These are phyloP conservation scores for Clistopyga incitator DNA, from an alignment of 2,888 invertebrate species.

Conservation along the genomic window DNA sequence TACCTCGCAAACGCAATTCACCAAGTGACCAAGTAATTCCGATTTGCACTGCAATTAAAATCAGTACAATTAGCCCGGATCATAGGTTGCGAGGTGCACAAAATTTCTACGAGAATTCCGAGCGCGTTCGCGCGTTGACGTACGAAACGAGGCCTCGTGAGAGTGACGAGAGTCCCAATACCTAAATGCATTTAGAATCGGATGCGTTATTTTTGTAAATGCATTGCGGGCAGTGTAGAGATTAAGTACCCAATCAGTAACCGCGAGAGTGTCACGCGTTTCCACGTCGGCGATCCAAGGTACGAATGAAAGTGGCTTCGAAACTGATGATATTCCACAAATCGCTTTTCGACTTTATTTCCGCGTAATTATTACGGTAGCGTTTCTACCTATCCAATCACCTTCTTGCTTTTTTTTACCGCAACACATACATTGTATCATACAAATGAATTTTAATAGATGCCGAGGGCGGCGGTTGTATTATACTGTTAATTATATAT, in stretches of 20 bases:
- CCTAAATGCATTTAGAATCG: conserved; percentile 72
- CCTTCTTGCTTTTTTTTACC: conserved; percentile 9
- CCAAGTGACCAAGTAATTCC: conserved; percentile 91
- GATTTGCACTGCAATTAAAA: neutral
- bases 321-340: conserved; percentile 38
- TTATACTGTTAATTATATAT: conserved; percentile 37
- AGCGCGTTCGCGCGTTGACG: conserved; percentile 40
- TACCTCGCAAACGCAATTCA: conserved; percentile 98
- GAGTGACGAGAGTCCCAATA: conserved; percentile 24
- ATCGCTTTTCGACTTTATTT: conserved; percentile 10
- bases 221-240: conserved; percentile 77
- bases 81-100: conserved; percentile 35
- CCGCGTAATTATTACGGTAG: conserved; percentile 6
- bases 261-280: conserved; percentile 9
- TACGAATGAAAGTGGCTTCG: conserved; percentile 1
- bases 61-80: conserved; percentile 23
- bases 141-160: neutral
- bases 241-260: neutral
- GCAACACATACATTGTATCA: neutral
- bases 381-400: conserved; percentile 2
- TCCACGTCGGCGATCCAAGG: conserved; percentile 10
- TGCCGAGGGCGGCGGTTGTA: conserved; percentile 22
- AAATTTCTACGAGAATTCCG: conserved; percentile 14
- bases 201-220: conserved; percentile 73
- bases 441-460: conserved; percentile 28